Base-by-base conservation (phyloP, 2,888 invertebrate species). In the Resseliella maxima region DNA sequence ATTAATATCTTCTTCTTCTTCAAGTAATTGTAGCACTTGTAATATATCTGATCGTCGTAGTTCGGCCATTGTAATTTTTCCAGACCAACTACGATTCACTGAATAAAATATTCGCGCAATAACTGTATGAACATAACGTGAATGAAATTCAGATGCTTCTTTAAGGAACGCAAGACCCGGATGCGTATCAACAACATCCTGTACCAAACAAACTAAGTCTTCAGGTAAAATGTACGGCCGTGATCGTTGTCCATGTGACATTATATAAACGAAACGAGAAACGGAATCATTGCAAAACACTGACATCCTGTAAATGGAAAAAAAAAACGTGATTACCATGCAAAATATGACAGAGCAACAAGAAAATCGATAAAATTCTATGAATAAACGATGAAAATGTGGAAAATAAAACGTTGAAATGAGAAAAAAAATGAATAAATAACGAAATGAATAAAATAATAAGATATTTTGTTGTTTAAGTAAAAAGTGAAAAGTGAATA, bases 101-200 rank as follows among this genome's bases (percentile, higher is more conserved):
- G 96, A 96, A 92, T 98, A 99, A 92, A 96, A 99, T 93, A 99
- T 98, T 92, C 99, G 94, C 88, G 98, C 98, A 90, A 99, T 98
- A 90, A 99, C 99, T 90, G 99, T 99, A 92, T 99, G 98, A 89
- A 99, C 97, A 91, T 99, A 99, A 93, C 98, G 94, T 87, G 98
- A 98, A 93, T 99, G 99, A 92, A 99, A 99, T 92, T 99, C 99
- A 0, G 97, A 96, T 87, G 99, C 99, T 91, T 99, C 98, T 91
- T 98, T 97, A 87, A 99, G 94, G 93, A 99, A 99, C 87, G 96
- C 96, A 88, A 99, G 94, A 85, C 99, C 99, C 0, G 99, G 99
- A 93, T 99, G 99, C 12, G 98, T 97, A 91, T 99, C 98, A 72
- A 99, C 98, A n/a, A 99, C 97, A 91, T 99, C 99, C 92, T 98